These are phyloP conservation scores for Paramormyrops kingsleyae DNA, from an alignment of 2,113 vertebrate species.

Conservation along the genomic window DNA sequence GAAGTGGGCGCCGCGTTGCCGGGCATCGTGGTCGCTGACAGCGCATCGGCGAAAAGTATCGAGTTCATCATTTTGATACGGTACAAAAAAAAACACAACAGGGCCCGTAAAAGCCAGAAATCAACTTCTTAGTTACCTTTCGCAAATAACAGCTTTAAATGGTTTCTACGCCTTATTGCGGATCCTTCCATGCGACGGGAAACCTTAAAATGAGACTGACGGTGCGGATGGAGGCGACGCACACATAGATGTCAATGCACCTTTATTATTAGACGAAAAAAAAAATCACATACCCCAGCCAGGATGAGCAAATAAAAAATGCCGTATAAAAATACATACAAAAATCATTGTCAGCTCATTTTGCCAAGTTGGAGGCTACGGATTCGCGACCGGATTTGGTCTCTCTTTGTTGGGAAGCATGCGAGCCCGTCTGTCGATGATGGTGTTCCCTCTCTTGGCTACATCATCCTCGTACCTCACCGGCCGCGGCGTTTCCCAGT, in stretches of 20 bases:
- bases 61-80: constrained; percentile 67
- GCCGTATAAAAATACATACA: not conserved
- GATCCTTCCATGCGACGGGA: constrained; percentile 37
- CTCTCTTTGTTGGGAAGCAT: constrained; percentile 20
- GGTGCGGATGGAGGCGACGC: constrained; percentile 42
- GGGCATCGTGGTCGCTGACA: constrained; percentile 39
- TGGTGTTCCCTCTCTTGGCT: constrained; percentile 16
- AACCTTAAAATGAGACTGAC: constrained; percentile 39
- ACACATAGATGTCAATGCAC: constrained; percentile 42
- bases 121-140: not conserved
- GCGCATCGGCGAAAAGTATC: constrained; percentile 64
- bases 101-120: not conserved
- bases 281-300: constrained; percentile 21
- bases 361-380: not conserved
- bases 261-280: constrained; percentile 23
- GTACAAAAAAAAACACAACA: not conserved
- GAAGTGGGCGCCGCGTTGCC: constrained; percentile 26
- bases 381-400: not conserved
- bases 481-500: not conserved
- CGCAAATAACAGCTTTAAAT: not conserved
- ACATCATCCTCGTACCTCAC: constrained; percentile 6
- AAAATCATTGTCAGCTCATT: constrained; percentile 27
- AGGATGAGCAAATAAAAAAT: constrained; percentile 15
- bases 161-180: not conserved
- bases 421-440: constrained; percentile 30